These are phyloP conservation scores for Trachelus stipa DNA, from an alignment of 2,888 invertebrate species.

Conservation along the genomic window DNA sequence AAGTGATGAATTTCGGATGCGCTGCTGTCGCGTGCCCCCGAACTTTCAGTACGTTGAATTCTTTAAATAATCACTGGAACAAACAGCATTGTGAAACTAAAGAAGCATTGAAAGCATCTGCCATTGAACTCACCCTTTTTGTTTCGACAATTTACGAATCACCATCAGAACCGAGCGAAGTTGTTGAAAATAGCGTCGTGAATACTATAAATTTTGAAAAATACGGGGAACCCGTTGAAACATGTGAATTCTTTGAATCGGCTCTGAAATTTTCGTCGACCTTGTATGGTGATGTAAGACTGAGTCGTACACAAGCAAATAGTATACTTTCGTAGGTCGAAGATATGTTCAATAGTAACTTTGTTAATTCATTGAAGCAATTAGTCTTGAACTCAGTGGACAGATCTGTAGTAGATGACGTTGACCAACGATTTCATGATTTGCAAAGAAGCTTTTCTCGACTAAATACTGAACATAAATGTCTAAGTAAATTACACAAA, in stretches of 20 bases:
- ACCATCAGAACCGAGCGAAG: background rate
- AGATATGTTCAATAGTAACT: conserved; percentile 13
- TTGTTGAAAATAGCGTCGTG: background rate
- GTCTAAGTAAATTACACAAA: conserved; percentile 1
- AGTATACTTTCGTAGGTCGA: background rate
- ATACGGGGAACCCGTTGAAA: too few relatives aligned
- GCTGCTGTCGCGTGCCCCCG: conserved; percentile 9
- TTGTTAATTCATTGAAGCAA: conserved; percentile 13
- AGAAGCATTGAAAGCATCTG: background rate
- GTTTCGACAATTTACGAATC: conserved; percentile 1
- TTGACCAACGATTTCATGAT: too few relatives aligned
- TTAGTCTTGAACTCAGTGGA: conserved; percentile 11
- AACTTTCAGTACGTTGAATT: conserved; percentile 14
- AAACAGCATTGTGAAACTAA: background rate
- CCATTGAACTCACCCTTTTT: background rate
- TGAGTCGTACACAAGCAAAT: too few relatives aligned
- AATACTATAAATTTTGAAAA: background rate
- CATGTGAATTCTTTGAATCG: too few relatives aligned
- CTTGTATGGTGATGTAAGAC: too few relatives aligned
- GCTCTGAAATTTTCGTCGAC: too few relatives aligned
- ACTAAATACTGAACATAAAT: background rate
- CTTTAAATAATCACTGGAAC: conserved; percentile 7
- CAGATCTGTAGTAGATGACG: background rate
- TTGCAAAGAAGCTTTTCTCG: background rate
- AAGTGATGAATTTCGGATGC: conserved; percentile 7